A percentile compares a stretch with the other conserved stretches of the same genome.
These are phyloP conservation scores for Agrochola circellaris DNA, from an alignment of 2,888 invertebrate species.

Conservation along the genomic window DNA sequence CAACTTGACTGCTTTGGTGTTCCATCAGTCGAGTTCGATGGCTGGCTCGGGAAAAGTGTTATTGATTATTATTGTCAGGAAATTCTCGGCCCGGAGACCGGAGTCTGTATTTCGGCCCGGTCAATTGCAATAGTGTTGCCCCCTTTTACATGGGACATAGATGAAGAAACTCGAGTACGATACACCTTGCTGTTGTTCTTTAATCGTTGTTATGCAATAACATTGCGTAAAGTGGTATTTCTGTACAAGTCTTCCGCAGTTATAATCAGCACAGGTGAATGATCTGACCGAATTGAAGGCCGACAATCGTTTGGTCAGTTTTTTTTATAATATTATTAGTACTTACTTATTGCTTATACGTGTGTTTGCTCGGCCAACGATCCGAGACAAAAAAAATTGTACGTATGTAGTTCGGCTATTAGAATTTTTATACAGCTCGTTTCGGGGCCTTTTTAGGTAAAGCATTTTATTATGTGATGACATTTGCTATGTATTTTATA, in stretches of 20 bases:
- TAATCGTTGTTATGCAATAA: slow-evolving; percentile 2
- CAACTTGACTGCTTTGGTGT: neutral
- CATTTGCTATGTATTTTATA: slow-evolving; percentile 30
- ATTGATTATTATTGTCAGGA: neutral
- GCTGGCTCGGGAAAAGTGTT: neutral
- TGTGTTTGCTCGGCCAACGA: slow-evolving; percentile 80
- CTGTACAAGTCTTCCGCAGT: slow-evolving; percentile 45
- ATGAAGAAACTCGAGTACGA: neutral
- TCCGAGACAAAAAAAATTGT: slow-evolving; percentile 72
- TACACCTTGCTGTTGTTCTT: neutral
- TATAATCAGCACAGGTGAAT: slow-evolving; percentile 81
- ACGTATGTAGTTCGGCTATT: slow-evolving; percentile 66
- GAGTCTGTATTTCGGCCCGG: neutral
- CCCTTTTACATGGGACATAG: too few species aligned
- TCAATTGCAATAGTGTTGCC: neutral
- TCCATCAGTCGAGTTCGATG: neutral
- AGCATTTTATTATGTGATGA: slow-evolving; percentile 55
- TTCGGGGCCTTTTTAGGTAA: slow-evolving; percentile 70
- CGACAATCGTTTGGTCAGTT: slow-evolving; percentile 84
- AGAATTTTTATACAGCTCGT: slow-evolving; percentile 63
- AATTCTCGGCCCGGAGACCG: neutral
- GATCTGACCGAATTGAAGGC: slow-evolving; percentile 87
- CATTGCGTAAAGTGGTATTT: slow-evolving; percentile 42
- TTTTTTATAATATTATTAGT: slow-evolving; percentile 79
- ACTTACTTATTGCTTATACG: slow-evolving; percentile 76